Percentiles rank a stretch among this genome's conserved stretches.
These are phyloP conservation scores for Vespertilio murinus DNA, from an alignment of 2,797 vertebrate genomes.

Conservation along the genomic window DNA sequence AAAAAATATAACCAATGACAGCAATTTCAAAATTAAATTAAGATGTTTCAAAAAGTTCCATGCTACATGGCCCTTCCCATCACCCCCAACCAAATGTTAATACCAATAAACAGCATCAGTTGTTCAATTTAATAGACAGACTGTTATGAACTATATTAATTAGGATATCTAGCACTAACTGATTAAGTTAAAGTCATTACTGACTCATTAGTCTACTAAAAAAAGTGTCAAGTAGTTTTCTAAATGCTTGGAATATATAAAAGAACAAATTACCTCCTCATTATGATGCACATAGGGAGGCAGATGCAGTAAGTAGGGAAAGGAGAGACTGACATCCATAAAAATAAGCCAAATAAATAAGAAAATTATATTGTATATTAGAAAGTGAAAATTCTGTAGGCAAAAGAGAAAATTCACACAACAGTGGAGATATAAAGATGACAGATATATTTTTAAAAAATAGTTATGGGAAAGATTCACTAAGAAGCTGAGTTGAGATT, in stretches of 20 bases:
- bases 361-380: not conserved
- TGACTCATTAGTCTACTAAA: not conserved
- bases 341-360: not conserved
- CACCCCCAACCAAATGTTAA: not conserved
- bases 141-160: not conserved
- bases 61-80: not conserved
- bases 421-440: not conserved
- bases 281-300: not conserved
- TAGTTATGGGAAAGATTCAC: not conserved
- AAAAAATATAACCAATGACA: not conserved
- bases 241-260: not conserved
- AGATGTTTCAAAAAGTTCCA: not conserved
- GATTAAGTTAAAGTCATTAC: not conserved
- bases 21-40: not conserved
- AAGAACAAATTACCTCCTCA: not conserved
- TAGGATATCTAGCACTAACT: not conserved
- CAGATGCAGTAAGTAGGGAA: not conserved
- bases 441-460: not conserved
- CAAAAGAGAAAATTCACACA: not conserved
- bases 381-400: not conserved
- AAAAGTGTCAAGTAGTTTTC: not conserved
- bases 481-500: not conserved
- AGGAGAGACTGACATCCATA: not conserved
- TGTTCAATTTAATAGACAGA: not conserved
- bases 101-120: not conserved